Conservation (phyloP, 1,140 invertebrate genomes). For the Lepidurus packardi region DNA sequence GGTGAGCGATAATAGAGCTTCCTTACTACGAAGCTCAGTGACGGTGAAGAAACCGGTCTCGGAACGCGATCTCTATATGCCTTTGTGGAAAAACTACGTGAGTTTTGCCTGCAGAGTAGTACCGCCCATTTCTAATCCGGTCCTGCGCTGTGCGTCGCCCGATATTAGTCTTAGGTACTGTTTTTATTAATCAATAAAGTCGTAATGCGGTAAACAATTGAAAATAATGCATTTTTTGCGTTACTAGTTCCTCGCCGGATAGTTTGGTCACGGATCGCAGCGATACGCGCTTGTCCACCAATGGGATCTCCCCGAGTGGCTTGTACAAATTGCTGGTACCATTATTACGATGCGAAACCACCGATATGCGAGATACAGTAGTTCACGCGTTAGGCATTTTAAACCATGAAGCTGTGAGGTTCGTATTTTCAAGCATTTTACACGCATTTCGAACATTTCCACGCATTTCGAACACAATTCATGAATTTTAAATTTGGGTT, state of each 20-base stretch:
- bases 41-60: constrained; percentile 75
- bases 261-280: constrained; percentile 72
- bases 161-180: constrained; percentile 78
- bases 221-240: too few species aligned
- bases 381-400: constrained; percentile 88
- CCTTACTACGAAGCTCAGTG: constrained; percentile 70
- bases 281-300: constrained; percentile 46
- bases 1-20: constrained; percentile 93
- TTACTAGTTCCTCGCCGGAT: constrained; percentile 68
- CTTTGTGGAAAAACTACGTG: constrained; percentile 93
- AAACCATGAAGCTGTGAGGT: constrained; percentile 88
- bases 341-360: constrained; percentile 78
- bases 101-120: constrained; percentile 91
- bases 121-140: constrained; percentile 68
- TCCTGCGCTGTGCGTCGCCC: constrained; percentile 82
- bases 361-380: constrained; percentile 86
- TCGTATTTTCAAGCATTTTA: constrained; percentile 43
- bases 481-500: constrained; percentile 32
- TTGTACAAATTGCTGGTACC: constrained; percentile 89
- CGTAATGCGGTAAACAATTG: too few species aligned
- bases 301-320: constrained; percentile 65
- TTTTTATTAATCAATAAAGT: neutral
- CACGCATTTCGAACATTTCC: neutral
- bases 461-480: too few species aligned
- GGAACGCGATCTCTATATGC: constrained; percentile 85